Percentiles rank a stretch among this genome's conserved stretches.
Conservation (phyloP, 2,888 invertebrate species). For the Mantis religiosa region DNA sequence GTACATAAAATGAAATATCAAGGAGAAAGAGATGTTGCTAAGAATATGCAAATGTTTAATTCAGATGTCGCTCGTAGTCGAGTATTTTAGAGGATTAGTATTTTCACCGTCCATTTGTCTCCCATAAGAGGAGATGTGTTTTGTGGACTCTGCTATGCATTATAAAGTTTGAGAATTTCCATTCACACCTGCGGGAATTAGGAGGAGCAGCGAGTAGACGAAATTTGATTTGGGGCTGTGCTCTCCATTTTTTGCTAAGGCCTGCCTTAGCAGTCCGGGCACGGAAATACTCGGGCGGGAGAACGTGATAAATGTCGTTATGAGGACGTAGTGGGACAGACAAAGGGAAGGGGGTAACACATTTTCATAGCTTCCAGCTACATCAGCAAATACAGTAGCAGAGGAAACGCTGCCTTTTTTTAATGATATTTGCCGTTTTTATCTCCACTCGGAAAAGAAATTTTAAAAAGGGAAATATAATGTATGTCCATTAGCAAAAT, state of each 20-base stretch:
- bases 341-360: not conserved
- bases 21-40: no score
- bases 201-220: not conserved
- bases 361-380: not conserved
- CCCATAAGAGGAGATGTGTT: not conserved
- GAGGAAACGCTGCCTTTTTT: not conserved
- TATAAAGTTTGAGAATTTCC: not conserved
- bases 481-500: not conserved
- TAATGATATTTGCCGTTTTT: not conserved
- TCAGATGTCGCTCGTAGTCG: no score
- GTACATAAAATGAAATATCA: no score
- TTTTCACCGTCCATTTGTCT: not conserved
- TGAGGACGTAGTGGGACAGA: not conserved
- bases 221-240: not conserved
- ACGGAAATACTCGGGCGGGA: not conserved
- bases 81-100: no score
- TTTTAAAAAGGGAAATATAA: not conserved
- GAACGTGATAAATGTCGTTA: not conserved
- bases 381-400: not conserved
- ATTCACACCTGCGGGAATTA: not conserved
- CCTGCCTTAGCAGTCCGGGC: not conserved
- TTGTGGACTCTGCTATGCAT: not conserved
- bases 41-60: no score
- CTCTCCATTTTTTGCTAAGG: not conserved
- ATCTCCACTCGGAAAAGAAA: not conserved